Conservation (phyloP, 37 sponge, comb jelly and placozoan genomes). For the Beroe ovata region DNA sequence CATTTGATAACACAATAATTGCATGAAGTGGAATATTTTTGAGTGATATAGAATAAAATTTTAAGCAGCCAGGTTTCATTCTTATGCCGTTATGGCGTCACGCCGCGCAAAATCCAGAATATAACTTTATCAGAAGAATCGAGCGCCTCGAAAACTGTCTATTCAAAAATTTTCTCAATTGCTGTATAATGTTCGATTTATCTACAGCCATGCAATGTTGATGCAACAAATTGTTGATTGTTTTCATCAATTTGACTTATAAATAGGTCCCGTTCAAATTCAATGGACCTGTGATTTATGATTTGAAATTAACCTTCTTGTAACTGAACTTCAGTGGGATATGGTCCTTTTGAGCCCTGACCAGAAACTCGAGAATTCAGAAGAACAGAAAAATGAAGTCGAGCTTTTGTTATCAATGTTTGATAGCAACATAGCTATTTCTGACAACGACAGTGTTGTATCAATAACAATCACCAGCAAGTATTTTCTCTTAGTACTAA, state of each 20-base stretch:
- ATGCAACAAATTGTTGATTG: too few relatives aligned
- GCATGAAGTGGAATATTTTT: too few relatives aligned
- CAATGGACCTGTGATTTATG: too few relatives aligned
- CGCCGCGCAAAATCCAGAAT: background rate
- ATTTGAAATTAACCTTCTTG: too few relatives aligned
- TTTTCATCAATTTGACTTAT: too few relatives aligned
- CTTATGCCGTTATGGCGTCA: background rate
- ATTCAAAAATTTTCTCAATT: background rate
- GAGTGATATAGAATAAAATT: too few relatives aligned
- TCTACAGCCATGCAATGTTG: too few relatives aligned
- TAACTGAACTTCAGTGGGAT: too few relatives aligned
- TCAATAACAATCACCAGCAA: background rate
- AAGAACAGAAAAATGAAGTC: constrained; percentile 12
- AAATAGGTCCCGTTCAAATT: too few relatives aligned
- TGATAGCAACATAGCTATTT: background rate
- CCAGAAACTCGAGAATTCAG: background rate
- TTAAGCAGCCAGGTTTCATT: background rate
- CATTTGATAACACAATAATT: too few relatives aligned
- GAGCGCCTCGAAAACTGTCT: background rate
- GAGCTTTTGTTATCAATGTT: constrained; percentile 52
- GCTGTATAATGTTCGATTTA: background rate
- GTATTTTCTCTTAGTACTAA: background rate
- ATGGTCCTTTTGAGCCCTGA: background rate
- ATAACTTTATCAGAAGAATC: background rate
- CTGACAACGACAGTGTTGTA: constrained; percentile 20